Conservation (phyloP, 2,113 vertebrate species). For the Trachemys scripta region DNA sequence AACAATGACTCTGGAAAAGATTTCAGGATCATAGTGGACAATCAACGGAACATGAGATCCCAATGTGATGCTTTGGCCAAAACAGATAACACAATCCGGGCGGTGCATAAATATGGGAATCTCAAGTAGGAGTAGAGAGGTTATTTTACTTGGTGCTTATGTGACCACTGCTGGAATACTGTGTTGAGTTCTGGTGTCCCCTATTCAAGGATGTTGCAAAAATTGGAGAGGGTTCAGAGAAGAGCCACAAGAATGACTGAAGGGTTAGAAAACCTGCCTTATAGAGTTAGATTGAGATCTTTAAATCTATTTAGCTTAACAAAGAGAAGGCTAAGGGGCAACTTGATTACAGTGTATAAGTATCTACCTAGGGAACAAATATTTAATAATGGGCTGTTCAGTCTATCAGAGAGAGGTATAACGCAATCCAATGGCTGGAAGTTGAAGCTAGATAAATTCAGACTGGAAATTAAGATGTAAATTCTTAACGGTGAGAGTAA, state of each 20-base stretch:
- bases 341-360: background rate
- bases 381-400: background rate
- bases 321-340: background rate
- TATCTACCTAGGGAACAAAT: background rate
- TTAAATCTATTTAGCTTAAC: background rate
- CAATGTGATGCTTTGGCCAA: background rate
- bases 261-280: background rate
- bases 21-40: background rate
- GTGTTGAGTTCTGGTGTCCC: background rate
- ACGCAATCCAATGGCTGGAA: background rate
- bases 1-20: background rate
- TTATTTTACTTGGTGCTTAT: background rate
- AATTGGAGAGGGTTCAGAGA: background rate
- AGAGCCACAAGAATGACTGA: background rate
- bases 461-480: background rate
- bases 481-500: background rate
- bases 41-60: background rate
- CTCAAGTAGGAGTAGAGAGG: background rate
- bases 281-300: background rate
- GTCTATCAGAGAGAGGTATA: background rate
- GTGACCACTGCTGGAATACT: background rate
- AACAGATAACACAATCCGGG: background rate
- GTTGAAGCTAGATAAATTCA: background rate
- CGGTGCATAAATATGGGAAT: background rate
- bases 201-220: background rate